Evolutionary conservation across 1,140 invertebrate species (phyloP).

Genomic region (Caenorhabditis inopinata): DNA sequence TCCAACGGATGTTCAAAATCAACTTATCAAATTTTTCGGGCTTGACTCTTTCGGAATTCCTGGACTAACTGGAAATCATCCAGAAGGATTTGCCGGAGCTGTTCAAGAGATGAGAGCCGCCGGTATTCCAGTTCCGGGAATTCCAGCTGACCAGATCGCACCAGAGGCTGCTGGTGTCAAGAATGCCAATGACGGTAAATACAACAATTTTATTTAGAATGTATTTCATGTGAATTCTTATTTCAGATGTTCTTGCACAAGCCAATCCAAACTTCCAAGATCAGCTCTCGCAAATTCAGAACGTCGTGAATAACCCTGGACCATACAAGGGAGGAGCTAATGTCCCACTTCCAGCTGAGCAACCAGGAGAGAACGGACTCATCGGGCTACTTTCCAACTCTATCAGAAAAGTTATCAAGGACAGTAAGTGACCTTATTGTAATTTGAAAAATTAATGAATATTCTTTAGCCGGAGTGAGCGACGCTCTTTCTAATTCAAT

Average conservation of each 20-base stretch:
- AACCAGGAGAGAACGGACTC: conserved; percentile 65
- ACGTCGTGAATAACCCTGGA: conserved; percentile 48
- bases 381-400: conserved; percentile 64
- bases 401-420: conserved; percentile 64
- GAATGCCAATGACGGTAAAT: conserved; percentile 48
- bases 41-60: conserved; percentile 65
- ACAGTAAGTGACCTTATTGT: conserved; percentile 54
- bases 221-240: no score
- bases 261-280: conserved; percentile 64
- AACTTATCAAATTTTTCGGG: conserved; percentile 66
- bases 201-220: no score
- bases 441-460: neutral
- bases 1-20: conserved; percentile 66
- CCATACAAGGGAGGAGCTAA: conserved; percentile 42
- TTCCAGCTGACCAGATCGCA: conserved; percentile 43
- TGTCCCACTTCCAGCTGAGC: conserved; percentile 61
- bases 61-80: conserved; percentile 64
- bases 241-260: conserved; percentile 60
- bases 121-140: conserved; percentile 63
- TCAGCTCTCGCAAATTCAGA: conserved; percentile 55
- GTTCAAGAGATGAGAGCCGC: conserved; percentile 64
- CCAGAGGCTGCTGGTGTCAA: conserved; percentile 39
- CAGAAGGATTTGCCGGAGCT: conserved; percentile 64
- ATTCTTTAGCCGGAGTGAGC: conserved; percentile 61
- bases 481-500: conserved; percentile 62